Evolutionary conservation across 2,888 invertebrate species (phyloP), one percentile per base, ranked within the genome.

Genomic region (Folsomia manolachei): DNA sequence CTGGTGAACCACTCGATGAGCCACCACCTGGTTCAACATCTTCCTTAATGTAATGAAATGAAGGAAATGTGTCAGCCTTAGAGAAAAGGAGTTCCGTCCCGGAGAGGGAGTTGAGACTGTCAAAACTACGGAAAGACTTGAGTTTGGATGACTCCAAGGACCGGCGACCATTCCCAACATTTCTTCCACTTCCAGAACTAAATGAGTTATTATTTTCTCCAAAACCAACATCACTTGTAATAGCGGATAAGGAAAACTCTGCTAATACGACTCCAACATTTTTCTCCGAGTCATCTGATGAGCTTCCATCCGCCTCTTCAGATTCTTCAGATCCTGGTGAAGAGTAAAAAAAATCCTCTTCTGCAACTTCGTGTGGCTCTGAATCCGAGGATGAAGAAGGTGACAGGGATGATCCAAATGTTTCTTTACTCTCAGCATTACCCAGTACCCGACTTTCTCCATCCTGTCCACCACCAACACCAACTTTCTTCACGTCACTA

Each of bases 81-180:
- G 81, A 81, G 61, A 81, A 81, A n/a, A 81, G 77, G 18, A 81
- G 73, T 70, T 81, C 81, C 24, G 81, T 80, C 21, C 81, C 81
- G n/a, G 79, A 74, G 14, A 81, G 69, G 51, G 75, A 71, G 71
- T 85, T 84, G 60, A 87, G 82, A 68, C 86, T 86, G 82, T 87
- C 87, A 81, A 85, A 86, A 78, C 86, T 86, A 21, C 86, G 83
- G 73, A 85, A 85, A 1, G 86, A 85, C 68, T 85, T 83, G 69
- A 86, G 82, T 64, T 83, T 83, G 0, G 80, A 71, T 21, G 76
- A 73, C 52, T 81, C 81, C 56, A 79, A 81, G 14, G 79, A 78
- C 24, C 80, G 76, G 19, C 81, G 70, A n/a, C n/a, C n/a, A n/a
- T n/a, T n/a, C n/a, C n/a, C n/a, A n/a, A n/a, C n/a, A 63, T 69